phyloP scores from a whole-genome alignment of 1,140 invertebrate species.

The Drusus annulatus region DNA sequence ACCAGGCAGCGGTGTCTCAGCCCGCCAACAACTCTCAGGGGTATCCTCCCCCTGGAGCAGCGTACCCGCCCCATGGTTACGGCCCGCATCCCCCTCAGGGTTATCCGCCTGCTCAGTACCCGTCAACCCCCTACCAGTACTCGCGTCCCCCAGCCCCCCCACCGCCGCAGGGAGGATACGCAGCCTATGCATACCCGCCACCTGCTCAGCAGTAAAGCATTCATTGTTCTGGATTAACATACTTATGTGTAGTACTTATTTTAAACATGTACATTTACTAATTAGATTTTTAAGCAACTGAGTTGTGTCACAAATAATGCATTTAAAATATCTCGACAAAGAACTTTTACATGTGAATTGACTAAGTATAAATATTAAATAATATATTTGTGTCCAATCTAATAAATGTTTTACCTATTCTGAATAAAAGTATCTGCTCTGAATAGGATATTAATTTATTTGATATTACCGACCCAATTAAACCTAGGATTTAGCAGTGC shows the following conservation, averaged over 20 bases:
- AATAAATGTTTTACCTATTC: slow-evolving; percentile 22
- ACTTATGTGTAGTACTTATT: slow-evolving; percentile 34
- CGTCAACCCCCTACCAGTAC: slow-evolving; percentile 69
- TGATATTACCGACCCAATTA: too few relatives aligned
- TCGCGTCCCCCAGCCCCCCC: slow-evolving; percentile 68
- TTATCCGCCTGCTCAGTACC: slow-evolving; percentile 70
- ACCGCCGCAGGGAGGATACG: slow-evolving; percentile 67
- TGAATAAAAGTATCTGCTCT: slow-evolving; percentile 6
- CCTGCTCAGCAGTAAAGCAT: slow-evolving; percentile 64
- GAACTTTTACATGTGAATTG: neutral
- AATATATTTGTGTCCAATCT: slow-evolving; percentile 21
- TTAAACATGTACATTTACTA: neutral
- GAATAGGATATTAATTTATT: too few relatives aligned
- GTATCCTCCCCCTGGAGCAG: slow-evolving; percentile 64
- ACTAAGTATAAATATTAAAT: slow-evolving; percentile 4
- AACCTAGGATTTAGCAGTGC: neutral
- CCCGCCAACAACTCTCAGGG: slow-evolving; percentile 66
- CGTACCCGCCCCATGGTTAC: slow-evolving; percentile 67
- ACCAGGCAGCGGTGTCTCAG: slow-evolving; percentile 60
- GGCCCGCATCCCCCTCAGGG: slow-evolving; percentile 68
- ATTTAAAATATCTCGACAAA: slow-evolving; percentile 23
- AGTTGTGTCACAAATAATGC: slow-evolving; percentile 1
- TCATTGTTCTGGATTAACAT: slow-evolving; percentile 8
- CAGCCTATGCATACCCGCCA: slow-evolving; percentile 70
- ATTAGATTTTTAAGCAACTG: neutral